These are phyloP conservation scores for Botia almorhae DNA, from an alignment of 2,797 vertebrate species.

Conservation along the genomic window DNA sequence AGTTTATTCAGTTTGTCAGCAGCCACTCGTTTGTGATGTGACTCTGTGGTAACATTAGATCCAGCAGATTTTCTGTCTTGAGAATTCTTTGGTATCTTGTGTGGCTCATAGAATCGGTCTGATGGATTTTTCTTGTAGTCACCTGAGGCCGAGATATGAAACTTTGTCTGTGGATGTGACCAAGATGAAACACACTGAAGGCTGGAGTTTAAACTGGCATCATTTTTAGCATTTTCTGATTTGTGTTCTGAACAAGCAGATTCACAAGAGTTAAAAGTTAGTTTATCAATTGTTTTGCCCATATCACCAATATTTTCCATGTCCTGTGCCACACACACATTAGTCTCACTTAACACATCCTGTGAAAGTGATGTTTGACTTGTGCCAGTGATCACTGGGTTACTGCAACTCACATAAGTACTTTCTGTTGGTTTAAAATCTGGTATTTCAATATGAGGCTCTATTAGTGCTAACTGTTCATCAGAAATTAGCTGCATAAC, in stretches of 20 bases:
- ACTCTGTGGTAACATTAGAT: not conserved
- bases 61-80: not conserved
- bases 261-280: conserved; percentile 37
- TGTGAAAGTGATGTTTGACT: conserved; percentile 39
- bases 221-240: conserved; percentile 22
- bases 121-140: conserved; percentile 1
- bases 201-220: not conserved
- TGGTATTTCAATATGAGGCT: conserved; percentile 74
- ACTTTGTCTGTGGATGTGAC: conserved; percentile 24
- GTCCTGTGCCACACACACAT: conserved; percentile 23
- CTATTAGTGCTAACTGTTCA: conserved; percentile 79
- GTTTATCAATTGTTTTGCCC: conserved; percentile 26
- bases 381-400: conserved; percentile 8
- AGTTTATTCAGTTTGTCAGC: not conserved
- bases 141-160: conserved; percentile 1
- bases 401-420: conserved; percentile 20
- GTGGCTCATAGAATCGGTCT: conserved; percentile 19
- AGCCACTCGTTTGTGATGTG: conserved; percentile 14
- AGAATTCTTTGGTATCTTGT: not conserved
- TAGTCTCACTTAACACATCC: conserved; percentile 20
- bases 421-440: conserved; percentile 33
- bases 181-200: conserved; percentile 38
- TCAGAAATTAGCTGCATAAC: conserved; percentile 82
- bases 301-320: conserved; percentile 22
- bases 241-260: conserved; percentile 31